Percentiles rank a stretch among this genome's conserved stretches.
Conservation (phyloP, 2,888 invertebrate genomes). For the Mesochorus sp. region DNA sequence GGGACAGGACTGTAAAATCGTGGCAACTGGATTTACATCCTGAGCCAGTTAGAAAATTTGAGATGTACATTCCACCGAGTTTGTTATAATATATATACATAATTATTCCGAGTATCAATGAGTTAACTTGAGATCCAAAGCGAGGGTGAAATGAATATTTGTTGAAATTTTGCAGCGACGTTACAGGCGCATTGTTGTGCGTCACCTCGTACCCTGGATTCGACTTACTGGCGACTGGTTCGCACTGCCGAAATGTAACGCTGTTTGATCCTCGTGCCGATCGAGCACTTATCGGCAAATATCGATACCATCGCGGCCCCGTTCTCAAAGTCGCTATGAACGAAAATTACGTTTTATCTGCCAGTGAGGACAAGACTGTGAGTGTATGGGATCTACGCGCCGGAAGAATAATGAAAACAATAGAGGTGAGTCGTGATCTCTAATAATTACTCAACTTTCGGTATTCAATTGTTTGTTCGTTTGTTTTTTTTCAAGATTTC, state of each 20-base stretch:
- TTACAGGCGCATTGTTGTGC: slow-evolving; percentile 84
- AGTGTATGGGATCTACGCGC: slow-evolving; percentile 84
- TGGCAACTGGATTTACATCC: slow-evolving; percentile 84
- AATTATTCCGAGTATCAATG: too few species aligned
- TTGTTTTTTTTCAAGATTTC: slow-evolving; percentile 70
- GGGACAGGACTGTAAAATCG: slow-evolving; percentile 85
- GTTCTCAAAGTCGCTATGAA: slow-evolving; percentile 81
- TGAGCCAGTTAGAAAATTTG: slow-evolving; percentile 82
- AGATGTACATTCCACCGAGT: slow-evolving; percentile 70
- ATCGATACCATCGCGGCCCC: slow-evolving; percentile 84
- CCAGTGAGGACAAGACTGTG: slow-evolving; percentile 85
- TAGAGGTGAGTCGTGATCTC: slow-evolving; percentile 67
- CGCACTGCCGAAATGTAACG: slow-evolving; percentile 84
- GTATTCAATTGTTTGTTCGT: too few species aligned
- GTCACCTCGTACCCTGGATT: slow-evolving; percentile 82
- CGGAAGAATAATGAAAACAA: slow-evolving; percentile 80
- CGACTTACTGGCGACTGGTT: slow-evolving; percentile 83
- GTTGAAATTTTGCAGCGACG: slow-evolving; percentile 76
- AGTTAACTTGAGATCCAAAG: too few species aligned
- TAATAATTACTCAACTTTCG: too few species aligned
- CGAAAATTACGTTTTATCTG: slow-evolving; percentile 83
- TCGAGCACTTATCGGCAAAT: slow-evolving; percentile 80
- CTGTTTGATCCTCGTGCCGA: slow-evolving; percentile 84
- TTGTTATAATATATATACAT: slow-evolving; percentile 43
- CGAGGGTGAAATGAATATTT: too few species aligned